Conservation (phyloP, 1,140 invertebrate genomes). For the Papilio xuthus region DNA sequence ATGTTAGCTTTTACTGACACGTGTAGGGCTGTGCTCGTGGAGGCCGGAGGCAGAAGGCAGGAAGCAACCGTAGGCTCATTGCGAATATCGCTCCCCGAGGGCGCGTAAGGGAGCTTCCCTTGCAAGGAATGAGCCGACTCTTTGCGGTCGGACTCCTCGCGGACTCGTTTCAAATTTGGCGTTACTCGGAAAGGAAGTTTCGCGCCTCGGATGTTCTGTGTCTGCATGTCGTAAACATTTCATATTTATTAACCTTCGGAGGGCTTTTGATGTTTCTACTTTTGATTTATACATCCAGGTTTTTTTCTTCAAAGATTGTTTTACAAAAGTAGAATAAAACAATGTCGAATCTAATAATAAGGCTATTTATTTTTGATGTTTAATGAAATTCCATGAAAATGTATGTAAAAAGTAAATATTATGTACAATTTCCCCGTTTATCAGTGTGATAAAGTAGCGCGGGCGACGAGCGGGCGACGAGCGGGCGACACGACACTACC, state of each 20-base stretch:
- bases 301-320: not conserved
- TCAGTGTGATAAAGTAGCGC: too few species aligned
- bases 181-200: not conserved
- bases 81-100: not conserved
- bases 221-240: not conserved
- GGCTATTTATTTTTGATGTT: too few species aligned
- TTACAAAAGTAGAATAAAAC: not conserved
- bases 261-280: not conserved
- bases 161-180: not conserved
- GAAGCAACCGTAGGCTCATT: not conserved
- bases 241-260: not conserved
- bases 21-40: not conserved
- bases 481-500: not conserved
- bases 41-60: not conserved
- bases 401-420: too few species aligned
- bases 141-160: not conserved
- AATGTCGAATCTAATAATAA: too few species aligned
- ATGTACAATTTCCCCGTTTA: too few species aligned
- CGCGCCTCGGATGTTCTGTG: not conserved
- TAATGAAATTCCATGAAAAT: too few species aligned
- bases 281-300: slow-evolving; percentile 1
- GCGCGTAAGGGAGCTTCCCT: not conserved
- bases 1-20: not conserved
- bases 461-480: too few species aligned
- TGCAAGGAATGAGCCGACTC: not conserved